A percentile compares a stretch with the other conserved stretches of the same genome.
phyloP scores from a whole-genome alignment of 2,797 vertebrate species.

The Bradypodion pumilum region DNA sequence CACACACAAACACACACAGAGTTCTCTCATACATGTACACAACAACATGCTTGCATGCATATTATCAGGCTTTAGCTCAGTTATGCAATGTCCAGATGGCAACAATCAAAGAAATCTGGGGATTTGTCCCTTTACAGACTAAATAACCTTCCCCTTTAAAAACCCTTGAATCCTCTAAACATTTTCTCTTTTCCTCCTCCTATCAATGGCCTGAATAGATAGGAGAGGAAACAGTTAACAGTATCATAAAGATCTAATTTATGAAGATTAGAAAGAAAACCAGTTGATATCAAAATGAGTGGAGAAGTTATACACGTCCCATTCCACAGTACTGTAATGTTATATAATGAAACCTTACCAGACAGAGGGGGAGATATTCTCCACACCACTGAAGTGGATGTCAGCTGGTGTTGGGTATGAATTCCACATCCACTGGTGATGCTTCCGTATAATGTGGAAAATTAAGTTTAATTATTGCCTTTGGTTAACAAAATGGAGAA shows the following conservation, averaged over 20 bases:
- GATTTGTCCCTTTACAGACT: conserved; percentile 9
- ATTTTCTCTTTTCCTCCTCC: neutral
- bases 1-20: neutral
- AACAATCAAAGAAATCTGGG: conserved; percentile 17
- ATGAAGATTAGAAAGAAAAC: conserved; percentile 11
- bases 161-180: neutral
- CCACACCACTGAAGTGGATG: neutral
- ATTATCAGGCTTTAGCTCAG: conserved; percentile 27
- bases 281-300: neutral
- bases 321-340: no score
- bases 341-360: neutral
- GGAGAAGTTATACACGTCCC: neutral
- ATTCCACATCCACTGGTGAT: neutral
- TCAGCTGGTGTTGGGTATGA: neutral
- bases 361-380: neutral
- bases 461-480: neutral
- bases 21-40: no score
- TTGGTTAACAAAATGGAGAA: conserved; percentile 2
- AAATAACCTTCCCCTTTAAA: conserved; percentile 11
- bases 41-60: neutral
- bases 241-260: neutral
- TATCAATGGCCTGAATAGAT: no score
- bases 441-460: neutral
- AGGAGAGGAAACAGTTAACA: no score
- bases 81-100: conserved; percentile 39